Base-by-base conservation (phyloP, 2,113 vertebrate genomes). In the Corvus hawaiiensis region DNA sequence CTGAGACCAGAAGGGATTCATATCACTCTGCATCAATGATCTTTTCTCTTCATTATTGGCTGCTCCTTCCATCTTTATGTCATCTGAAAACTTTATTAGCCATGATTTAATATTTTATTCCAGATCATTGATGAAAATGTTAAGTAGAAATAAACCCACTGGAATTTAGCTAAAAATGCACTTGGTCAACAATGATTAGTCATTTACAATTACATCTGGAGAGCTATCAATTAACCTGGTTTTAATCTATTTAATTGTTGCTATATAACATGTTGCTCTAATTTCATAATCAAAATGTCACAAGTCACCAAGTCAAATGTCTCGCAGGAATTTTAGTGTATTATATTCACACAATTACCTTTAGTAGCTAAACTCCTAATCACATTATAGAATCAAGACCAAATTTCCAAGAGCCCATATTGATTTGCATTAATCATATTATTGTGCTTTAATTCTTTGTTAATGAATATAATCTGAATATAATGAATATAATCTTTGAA, bases 271-370 rank as follows among this genome's bases (percentile, higher is more conserved):
- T 87, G 75, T 87, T 87, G 73, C 55, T 93, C 61, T 89, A 78
- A 78, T 93, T 96, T 91, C 44, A n/a, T 87, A 95, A 94, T 61
- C 68, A 87, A 94, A 92, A 75, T 93, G 69, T 78, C 86, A 75
- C 3, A 10, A 77, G 76, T 87, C 86, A 84, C 86, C 59, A 78
- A 95, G 62, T 89, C 69, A 91, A 92, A 84, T 71, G 86, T 54
- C 76, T 94, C 90, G 67, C 56, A 94, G 94, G 90, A 92, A 21
- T 86, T 82, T 94, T 83, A 84, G 33, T 66, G 43, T 74, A 55
- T 86, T 71, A 41, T 81, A 77, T 62, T 86, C 82, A 69, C 58
- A 52, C 26, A 90, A 92, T 93, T 88, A 72, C 12, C 37, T 88
- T 90, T 81, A 77, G 67, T 46, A 59, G 61, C 59, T 84, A 86